Percentiles rank a stretch among this genome's conserved stretches.
These are phyloP conservation scores for Nesometra sesokonis DNA, from an alignment of 35 echinoderm and acorn worm species.

Conservation along the genomic window DNA sequence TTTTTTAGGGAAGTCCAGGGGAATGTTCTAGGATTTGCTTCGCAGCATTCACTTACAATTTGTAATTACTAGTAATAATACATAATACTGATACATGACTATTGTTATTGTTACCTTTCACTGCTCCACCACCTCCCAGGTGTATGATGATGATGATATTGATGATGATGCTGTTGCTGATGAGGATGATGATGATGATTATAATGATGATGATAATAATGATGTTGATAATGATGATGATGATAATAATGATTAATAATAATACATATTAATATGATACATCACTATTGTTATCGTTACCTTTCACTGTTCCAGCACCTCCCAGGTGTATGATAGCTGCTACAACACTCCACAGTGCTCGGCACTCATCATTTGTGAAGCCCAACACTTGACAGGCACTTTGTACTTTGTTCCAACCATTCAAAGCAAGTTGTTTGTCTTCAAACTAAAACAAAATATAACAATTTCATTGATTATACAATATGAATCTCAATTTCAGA, in stretches of 20 bases:
- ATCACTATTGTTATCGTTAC: constrained; percentile 18
- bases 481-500: no score
- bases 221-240: no score
- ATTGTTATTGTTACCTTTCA: constrained; percentile 45
- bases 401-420: constrained; percentile 53
- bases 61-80: no score
- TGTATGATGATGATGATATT: constrained; percentile 56
- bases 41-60: no score
- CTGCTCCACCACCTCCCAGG: constrained; percentile 80
- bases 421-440: constrained; percentile 32
- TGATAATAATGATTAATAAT: no score
- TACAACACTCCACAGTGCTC: constrained; percentile 71
- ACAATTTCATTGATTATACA: background rate
- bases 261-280: no score
- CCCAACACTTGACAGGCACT: constrained; percentile 62
- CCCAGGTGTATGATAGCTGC: constrained; percentile 91
- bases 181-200: no score
- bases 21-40: no score
- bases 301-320: constrained; percentile 82
- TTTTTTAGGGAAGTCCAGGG: no score
- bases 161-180: no score
- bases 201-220: no score
- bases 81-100: no score
- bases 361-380: constrained; percentile 53
- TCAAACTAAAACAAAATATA: constrained; percentile 15